Conservation (phyloP, 2,113 vertebrate species). For the Brachyhypopomus occidentalis region DNA sequence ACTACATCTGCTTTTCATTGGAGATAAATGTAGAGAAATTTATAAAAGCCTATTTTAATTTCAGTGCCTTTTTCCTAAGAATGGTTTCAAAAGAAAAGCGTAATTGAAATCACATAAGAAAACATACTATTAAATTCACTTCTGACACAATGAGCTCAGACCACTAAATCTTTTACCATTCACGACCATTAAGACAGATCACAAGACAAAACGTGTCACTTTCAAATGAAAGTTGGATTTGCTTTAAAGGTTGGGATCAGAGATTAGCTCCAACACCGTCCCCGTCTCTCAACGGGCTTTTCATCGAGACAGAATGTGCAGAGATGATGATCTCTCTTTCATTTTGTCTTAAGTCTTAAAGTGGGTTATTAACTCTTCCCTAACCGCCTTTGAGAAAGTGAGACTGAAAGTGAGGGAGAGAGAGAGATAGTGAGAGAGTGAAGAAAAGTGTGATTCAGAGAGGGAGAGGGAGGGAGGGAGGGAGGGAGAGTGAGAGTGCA, state of each 20-base stretch:
- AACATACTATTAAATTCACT: background rate
- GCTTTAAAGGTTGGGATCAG: constrained; percentile 67
- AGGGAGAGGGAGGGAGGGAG: background rate
- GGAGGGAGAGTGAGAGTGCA: background rate
- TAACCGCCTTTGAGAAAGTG: constrained; percentile 15
- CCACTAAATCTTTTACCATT: constrained; percentile 39
- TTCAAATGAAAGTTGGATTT: constrained; percentile 67
- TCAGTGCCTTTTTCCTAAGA: background rate
- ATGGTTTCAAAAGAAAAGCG: background rate
- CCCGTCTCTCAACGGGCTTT: constrained; percentile 64
- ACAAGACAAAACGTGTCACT: constrained; percentile 65
- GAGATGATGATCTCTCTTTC: constrained; percentile 52
- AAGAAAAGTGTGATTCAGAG: background rate
- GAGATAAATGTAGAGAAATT: background rate
- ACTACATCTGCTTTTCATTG: background rate
- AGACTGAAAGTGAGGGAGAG: background rate
- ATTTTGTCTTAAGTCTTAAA: constrained; percentile 62
- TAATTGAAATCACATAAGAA: constrained; percentile 22
- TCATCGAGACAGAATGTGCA: constrained; percentile 33
- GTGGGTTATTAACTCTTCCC: constrained; percentile 64
- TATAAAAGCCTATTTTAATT: constrained; percentile 16
- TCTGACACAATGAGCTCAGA: background rate
- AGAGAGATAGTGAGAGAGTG: background rate
- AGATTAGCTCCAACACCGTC: constrained; percentile 73
- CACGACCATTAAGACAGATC: constrained; percentile 65